Conservation (phyloP, 2,888 invertebrate genomes). For the Orchesellides sinensis region DNA sequence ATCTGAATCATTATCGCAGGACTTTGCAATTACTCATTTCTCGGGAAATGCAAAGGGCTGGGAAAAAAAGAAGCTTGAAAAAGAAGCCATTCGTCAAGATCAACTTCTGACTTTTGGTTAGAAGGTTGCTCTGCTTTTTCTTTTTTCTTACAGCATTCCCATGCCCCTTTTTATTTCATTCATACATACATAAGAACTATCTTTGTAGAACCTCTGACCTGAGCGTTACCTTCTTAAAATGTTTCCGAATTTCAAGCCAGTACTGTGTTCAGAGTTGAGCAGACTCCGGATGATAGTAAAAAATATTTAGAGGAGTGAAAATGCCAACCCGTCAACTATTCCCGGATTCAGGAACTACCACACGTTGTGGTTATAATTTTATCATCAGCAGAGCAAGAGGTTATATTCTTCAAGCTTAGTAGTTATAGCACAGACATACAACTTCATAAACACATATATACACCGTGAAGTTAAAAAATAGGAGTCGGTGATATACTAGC, state of each 20-base stretch:
- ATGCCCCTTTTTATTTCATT: neutral
- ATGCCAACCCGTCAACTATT: slow-evolving; percentile 48
- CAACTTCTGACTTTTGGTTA: slow-evolving; percentile 64
- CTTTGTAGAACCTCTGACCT: slow-evolving; percentile 9
- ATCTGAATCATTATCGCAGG: slow-evolving; percentile 71
- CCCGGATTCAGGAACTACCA: slow-evolving; percentile 34
- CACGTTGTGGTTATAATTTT: slow-evolving; percentile 49
- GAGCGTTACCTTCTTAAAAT: neutral
- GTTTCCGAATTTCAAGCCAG: neutral
- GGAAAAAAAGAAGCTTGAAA: slow-evolving; percentile 68
- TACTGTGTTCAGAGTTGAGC: no score
- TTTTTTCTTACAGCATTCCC: neutral
- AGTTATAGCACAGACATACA: neutral
- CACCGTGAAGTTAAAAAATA: neutral
- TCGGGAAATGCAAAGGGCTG: slow-evolving; percentile 45
- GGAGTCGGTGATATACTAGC: neutral
- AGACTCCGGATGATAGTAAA: slow-evolving; percentile 20
- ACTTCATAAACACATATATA: neutral
- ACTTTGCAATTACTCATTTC: slow-evolving; percentile 73
- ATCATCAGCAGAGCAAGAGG: neutral
- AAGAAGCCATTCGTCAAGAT: slow-evolving; percentile 75
- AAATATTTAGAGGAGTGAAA: slow-evolving; percentile 21
- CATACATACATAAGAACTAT: neutral
- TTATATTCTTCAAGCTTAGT: neutral
- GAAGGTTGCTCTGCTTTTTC: slow-evolving; percentile 38